A percentile compares a stretch with the other conserved stretches of the same genome.
These are phyloP conservation scores for Laodelphax striatellus DNA, from an alignment of 1,140 invertebrate species.

Conservation along the genomic window DNA sequence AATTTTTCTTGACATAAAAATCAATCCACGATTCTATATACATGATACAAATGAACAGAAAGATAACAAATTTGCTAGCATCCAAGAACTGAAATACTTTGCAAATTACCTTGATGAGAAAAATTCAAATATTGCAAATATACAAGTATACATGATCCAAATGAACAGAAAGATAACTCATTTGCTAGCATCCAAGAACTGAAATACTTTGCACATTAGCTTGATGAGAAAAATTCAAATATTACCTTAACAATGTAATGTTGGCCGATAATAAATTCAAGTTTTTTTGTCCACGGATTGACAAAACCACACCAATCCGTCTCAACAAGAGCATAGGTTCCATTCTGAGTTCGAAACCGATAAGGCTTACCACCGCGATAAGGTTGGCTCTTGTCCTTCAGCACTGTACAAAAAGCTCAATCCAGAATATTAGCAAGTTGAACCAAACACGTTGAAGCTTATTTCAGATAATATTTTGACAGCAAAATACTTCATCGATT, in stretches of 20 bases:
- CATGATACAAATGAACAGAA: too few species aligned
- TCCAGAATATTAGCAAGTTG: neutral
- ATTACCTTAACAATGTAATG: conserved; percentile 67
- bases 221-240: neutral
- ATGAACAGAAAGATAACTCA: too few species aligned
- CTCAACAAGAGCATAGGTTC: conserved; percentile 66
- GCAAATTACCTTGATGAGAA: too few species aligned
- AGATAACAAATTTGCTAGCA: too few species aligned
- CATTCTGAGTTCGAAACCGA: conserved; percentile 72
- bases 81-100: too few species aligned
- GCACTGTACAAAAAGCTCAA: conserved; percentile 32
- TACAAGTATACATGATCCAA: too few species aligned
- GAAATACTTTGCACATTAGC: too few species aligned
- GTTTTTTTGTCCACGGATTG: conserved; percentile 82
- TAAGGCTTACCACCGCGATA: conserved; percentile 68
- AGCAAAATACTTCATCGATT: neutral
- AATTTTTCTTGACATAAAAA: too few species aligned
- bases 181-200: too few species aligned
- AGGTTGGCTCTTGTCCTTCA: conserved; percentile 46
- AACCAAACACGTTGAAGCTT: too few species aligned
- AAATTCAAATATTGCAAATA: too few species aligned
- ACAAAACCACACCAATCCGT: conserved; percentile 90
- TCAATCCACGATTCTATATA: too few species aligned
- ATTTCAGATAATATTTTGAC: neutral
- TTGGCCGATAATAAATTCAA: conserved; percentile 85